These are phyloP conservation scores for Brachionus calyciflorus DNA, from an alignment of 1,140 invertebrate genomes.

Conservation along the genomic window DNA sequence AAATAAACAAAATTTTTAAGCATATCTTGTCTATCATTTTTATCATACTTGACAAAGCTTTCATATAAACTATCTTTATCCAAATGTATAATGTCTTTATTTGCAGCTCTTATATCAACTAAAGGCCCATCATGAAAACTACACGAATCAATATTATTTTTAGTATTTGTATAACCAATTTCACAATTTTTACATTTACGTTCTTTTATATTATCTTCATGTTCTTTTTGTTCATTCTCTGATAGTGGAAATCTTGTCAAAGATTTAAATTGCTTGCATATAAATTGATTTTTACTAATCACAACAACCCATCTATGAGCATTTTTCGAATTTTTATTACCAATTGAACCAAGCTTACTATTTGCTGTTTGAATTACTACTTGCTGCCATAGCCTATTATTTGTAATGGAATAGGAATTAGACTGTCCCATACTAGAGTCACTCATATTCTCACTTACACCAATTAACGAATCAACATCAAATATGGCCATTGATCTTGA, in stretches of 20 bases:
- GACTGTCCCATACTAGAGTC: not conserved
- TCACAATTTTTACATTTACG: not conserved
- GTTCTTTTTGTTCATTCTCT: no score
- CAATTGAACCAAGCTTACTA: not conserved
- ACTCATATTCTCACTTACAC: not conserved
- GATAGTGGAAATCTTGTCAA: no score
- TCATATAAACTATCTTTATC: not conserved
- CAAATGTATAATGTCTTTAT: not conserved
- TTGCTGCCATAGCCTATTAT: not conserved
- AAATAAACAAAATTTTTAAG: not conserved
- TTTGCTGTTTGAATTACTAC: no score
- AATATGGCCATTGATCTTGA: not conserved
- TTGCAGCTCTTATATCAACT: not conserved
- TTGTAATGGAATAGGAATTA: not conserved
- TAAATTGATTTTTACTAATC: no score
- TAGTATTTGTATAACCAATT: not conserved
- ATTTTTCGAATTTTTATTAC: not conserved
- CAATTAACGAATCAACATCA: constrained; percentile 1
- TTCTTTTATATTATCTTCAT: not conserved
- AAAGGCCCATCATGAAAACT: not conserved
- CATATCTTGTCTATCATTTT: not conserved
- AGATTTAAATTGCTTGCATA: no score
- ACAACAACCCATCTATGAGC: no score
- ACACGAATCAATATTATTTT: not conserved
- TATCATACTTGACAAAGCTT: not conserved